Conservation (phyloP, 1,140 invertebrate genomes). For the Caenorhabditis briggsae region DNA sequence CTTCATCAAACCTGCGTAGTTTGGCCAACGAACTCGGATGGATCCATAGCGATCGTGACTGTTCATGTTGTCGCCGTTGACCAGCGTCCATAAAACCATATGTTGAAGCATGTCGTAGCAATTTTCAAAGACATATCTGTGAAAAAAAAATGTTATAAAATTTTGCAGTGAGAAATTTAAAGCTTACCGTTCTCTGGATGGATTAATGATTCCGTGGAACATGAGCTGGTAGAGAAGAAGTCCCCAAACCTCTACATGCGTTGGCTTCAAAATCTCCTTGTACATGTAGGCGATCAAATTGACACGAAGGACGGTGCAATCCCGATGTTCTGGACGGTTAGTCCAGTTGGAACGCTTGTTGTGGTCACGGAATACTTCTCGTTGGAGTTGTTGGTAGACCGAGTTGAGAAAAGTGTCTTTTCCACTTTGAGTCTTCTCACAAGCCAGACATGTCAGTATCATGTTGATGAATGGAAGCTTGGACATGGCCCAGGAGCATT, state of each 20-base stretch:
- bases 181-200: slow-evolving; percentile 33
- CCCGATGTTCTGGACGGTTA: slow-evolving; percentile 1
- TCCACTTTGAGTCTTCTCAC: not conserved
- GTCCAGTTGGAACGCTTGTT: not conserved
- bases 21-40: slow-evolving; percentile 15
- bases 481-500: slow-evolving; percentile 1
- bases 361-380: slow-evolving; percentile 14
- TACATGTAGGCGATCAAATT: slow-evolving; percentile 30
- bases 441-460: not conserved
- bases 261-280: slow-evolving; percentile 3
- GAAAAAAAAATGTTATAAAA: not conserved
- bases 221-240: slow-evolving; percentile 53
- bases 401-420: not conserved
- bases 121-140: not conserved
- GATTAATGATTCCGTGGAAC: slow-evolving; percentile 49
- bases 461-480: slow-evolving; percentile 22
- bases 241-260: slow-evolving; percentile 21
- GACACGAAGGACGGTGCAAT: slow-evolving; percentile 33
- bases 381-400: not conserved
- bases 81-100: slow-evolving; percentile 36
- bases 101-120: slow-evolving; percentile 30
- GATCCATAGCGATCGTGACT: slow-evolving; percentile 19
- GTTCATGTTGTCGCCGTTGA: slow-evolving; percentile 15
- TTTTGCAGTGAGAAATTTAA: not conserved
- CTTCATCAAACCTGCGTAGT: slow-evolving; percentile 16